phyloP scores from a whole-genome alignment of 2,888 invertebrate genomes.

The Clusia tigrina region DNA sequence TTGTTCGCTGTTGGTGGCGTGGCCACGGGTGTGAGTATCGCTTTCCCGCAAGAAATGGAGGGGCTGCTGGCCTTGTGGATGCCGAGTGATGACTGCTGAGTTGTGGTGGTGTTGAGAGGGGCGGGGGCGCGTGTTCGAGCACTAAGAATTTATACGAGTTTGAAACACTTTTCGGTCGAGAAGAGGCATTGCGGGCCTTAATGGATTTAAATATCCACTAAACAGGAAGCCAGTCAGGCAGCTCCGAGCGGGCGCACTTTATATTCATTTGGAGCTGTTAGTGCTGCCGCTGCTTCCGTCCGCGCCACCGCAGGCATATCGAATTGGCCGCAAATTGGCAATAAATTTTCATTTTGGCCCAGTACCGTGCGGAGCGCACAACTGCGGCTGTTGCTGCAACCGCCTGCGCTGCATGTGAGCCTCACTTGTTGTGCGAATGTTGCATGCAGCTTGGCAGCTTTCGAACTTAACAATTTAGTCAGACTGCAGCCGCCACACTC shows the following conservation, averaged over 20 bases:
- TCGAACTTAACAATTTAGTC: not conserved
- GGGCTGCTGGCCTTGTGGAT: not conserved
- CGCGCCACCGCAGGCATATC: conserved; percentile 37
- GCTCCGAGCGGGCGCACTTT: conserved; percentile 8
- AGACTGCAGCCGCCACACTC: not conserved
- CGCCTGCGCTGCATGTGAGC: no score
- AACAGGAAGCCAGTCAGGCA: conserved; percentile 8
- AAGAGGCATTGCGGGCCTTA: conserved; percentile 8
- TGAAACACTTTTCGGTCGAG: conserved; percentile 23
- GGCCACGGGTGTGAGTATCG: not conserved
- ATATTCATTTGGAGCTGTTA: conserved; percentile 21
- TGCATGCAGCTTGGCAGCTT: no score
- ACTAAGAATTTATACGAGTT: conserved; percentile 27
- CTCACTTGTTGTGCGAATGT: no score
- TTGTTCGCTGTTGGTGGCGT: not conserved
- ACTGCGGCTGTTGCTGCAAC: conserved; percentile 3
- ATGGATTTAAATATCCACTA: conserved; percentile 31
- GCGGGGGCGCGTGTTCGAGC: not conserved
- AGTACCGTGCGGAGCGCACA: not conserved
- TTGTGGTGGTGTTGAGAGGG: not conserved
- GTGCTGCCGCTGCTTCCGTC: not conserved
- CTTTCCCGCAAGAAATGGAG: not conserved
- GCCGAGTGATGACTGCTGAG: not conserved
- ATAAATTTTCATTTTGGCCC: conserved; percentile 47
- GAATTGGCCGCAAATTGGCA: conserved; percentile 57